Evolutionary conservation across 2,888 invertebrate genomes (phyloP).

Genomic region (Nymphalis c-album): DNA sequence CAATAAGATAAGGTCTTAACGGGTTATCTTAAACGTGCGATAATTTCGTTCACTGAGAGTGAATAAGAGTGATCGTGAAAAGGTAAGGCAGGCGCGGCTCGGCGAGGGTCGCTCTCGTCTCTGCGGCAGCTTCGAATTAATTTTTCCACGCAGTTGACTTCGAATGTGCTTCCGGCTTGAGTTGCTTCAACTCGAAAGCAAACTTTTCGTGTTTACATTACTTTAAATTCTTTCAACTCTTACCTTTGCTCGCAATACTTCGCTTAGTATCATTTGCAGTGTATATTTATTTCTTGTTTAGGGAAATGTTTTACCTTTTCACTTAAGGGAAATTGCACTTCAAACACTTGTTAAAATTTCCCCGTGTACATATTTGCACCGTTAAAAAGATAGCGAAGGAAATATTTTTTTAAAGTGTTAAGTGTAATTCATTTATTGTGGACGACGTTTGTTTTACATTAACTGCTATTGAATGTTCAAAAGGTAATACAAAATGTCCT

Average conservation of each 20-base stretch:
- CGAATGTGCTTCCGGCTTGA: constrained; percentile 76
- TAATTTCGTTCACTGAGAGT: constrained; percentile 28
- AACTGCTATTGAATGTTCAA: constrained; percentile 5
- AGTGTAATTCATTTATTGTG: neutral
- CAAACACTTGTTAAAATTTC: constrained; percentile 45
- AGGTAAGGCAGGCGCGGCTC: constrained; percentile 37
- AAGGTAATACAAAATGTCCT: constrained; percentile 34
- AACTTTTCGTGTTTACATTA: constrained; percentile 78
- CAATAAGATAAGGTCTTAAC: neutral
- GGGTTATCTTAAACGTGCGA: constrained; percentile 23
- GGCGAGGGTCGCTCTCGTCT: constrained; percentile 46
- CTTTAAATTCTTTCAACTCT: constrained; percentile 75
- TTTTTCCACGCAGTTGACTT: constrained; percentile 79
- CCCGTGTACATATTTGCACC: constrained; percentile 37
- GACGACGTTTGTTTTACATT: constrained; percentile 5
- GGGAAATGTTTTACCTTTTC: constrained; percentile 48
- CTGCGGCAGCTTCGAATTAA: constrained; percentile 70
- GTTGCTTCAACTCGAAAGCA: constrained; percentile 75
- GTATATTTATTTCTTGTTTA: constrained; percentile 56
- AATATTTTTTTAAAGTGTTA: constrained; percentile 26
- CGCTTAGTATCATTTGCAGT: constrained; percentile 62
- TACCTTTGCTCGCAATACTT: constrained; percentile 68
- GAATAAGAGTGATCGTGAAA: constrained; percentile 38
- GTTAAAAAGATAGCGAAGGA: constrained; percentile 38
- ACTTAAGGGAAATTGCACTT: constrained; percentile 47